phyloP scores from a whole-genome alignment of 1,140 invertebrate species.

The Drosophila neocordata region DNA sequence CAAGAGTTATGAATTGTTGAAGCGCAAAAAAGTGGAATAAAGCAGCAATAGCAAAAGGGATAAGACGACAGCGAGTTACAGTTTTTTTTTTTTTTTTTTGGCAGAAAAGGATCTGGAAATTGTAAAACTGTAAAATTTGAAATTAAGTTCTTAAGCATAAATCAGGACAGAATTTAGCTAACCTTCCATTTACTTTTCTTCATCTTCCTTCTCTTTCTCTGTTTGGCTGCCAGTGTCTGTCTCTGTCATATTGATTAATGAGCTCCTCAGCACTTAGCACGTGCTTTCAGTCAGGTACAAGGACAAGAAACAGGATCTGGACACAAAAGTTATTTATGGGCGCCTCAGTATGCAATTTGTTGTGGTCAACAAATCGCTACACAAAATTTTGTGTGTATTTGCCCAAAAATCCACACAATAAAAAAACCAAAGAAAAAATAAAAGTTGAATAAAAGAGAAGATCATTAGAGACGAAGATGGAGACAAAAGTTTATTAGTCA shows the following conservation, averaged over 20 bases:
- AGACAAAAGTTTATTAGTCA: conserved; percentile 75
- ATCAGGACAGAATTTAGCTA: conserved; percentile 39
- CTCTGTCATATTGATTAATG: conserved; percentile 67
- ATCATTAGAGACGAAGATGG: conserved; percentile 41
- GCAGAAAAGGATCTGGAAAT: conserved; percentile 29
- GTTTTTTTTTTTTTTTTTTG: conserved; percentile 15
- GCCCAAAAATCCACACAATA: conserved; percentile 25
- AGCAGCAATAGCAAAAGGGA: conserved; percentile 8
- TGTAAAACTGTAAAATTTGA: conserved; percentile 41
- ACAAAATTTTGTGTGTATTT: conserved; percentile 52
- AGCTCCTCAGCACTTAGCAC: conserved; percentile 68
- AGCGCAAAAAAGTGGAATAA: conserved; percentile 40
- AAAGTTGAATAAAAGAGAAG: conserved; percentile 25
- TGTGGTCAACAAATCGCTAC: conserved; percentile 79
- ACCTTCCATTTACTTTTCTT: neutral
- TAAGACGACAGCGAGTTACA: neutral
- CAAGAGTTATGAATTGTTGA: conserved; percentile 48
- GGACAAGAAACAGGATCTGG: conserved; percentile 36
- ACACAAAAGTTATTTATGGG: conserved; percentile 66
- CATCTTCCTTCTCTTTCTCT: neutral
- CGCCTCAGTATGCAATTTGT: conserved; percentile 71
- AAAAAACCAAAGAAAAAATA: conserved; percentile 9
- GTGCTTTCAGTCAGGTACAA: conserved; percentile 70
- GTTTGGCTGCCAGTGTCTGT: neutral
- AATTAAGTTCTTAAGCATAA: conserved; percentile 70